Evolutionary conservation across 2,888 invertebrate species (phyloP).

Genomic region (Loripinus fragilis): DNA sequence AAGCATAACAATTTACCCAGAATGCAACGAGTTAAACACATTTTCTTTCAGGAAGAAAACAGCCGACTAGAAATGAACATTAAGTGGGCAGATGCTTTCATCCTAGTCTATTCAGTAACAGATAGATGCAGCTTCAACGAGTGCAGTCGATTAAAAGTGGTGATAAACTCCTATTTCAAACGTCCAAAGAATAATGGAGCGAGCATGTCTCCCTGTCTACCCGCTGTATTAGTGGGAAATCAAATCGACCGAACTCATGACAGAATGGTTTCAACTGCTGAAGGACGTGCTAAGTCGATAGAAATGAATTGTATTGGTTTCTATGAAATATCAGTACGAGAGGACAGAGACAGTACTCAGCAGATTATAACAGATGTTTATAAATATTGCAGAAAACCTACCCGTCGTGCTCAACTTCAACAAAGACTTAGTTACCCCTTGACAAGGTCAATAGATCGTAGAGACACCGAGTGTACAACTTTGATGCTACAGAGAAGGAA

Average conservation of each 20-base stretch:
- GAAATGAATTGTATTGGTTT: constrained; percentile 85
- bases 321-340: constrained; percentile 93
- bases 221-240: constrained; percentile 92
- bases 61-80: constrained; percentile 89
- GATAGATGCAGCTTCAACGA: constrained; percentile 92
- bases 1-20: no score
- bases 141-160: constrained; percentile 75
- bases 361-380: constrained; percentile 85
- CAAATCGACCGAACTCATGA: constrained; percentile 91
- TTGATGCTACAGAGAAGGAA: constrained; percentile 49
- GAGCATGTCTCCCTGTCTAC: constrained; percentile 78
- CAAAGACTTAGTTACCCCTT: constrained; percentile 58
- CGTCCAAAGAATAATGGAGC: constrained; percentile 44
- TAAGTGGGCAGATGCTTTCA: constrained; percentile 94
- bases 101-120: constrained; percentile 93
- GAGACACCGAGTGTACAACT: constrained; percentile 21
- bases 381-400: constrained; percentile 55
- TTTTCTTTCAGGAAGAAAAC: constrained; percentile 70
- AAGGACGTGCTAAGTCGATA: constrained; percentile 62
- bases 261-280: constrained; percentile 86
- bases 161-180: constrained; percentile 79
- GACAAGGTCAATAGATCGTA: constrained; percentile 22
- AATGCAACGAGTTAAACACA: no score
- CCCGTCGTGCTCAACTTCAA: constrained; percentile 40
- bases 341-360: constrained; percentile 92